Evolutionary conservation across 2,797 vertebrate genomes (phyloP).

Genomic region (Myotis planiceps): DNA sequence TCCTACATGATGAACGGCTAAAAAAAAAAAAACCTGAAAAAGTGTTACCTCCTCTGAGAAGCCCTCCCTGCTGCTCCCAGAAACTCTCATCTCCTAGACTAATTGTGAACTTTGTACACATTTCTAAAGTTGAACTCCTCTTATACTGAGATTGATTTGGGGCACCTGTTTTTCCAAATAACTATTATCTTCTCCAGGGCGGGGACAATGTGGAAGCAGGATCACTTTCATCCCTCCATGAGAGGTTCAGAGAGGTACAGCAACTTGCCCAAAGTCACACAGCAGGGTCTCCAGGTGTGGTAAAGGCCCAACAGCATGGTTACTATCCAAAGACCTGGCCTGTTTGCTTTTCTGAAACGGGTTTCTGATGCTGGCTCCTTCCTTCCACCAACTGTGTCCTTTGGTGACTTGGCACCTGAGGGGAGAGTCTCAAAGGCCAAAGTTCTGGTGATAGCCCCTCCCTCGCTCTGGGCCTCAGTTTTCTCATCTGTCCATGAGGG

Average conservation of each 20-base stretch:
- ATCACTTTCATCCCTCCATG: not conserved
- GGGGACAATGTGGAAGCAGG: not conserved
- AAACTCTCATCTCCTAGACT: not conserved
- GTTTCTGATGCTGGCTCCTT: not conserved
- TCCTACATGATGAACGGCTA: not conserved
- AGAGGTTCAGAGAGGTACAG: slow-evolving; percentile 5
- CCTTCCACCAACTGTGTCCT: not conserved
- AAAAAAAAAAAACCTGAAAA: not conserved
- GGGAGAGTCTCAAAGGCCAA: not conserved
- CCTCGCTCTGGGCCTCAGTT: not conserved
- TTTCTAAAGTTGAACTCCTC: not conserved
- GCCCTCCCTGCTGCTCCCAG: not conserved
- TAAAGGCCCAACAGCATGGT: not conserved
- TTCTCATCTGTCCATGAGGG: not conserved
- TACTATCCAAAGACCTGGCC: not conserved
- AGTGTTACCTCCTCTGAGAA: not conserved
- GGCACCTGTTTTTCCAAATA: not conserved
- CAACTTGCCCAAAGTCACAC: not conserved
- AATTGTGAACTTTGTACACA: not conserved
- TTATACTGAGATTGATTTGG: not conserved
- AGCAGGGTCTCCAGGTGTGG: not conserved
- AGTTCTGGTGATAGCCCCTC: not conserved
- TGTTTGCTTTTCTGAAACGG: not conserved
- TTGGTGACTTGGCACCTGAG: not conserved
- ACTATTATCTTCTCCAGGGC: not conserved